Conservation (phyloP, 2,888 invertebrate species). For the Leptopterna dolabrata region DNA sequence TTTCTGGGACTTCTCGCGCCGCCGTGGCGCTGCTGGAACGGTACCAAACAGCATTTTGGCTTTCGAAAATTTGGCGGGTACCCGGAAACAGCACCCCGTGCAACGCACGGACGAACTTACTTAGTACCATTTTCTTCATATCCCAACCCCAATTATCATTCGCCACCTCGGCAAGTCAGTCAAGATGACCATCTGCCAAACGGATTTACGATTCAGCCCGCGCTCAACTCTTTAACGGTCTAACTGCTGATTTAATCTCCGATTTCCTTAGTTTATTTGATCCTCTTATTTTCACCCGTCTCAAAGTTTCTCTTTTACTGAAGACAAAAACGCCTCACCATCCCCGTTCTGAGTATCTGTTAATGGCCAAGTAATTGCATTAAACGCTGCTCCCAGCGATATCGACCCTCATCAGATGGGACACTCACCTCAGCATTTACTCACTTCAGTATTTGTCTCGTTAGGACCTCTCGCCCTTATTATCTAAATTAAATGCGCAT, state of each 20-base stretch:
- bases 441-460: neutral
- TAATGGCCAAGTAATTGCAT: constrained; percentile 7
- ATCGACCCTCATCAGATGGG: neutral
- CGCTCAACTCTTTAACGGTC: neutral
- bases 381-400: neutral
- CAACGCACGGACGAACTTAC: too few relatives aligned
- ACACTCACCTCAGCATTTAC: neutral
- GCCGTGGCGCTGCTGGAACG: too few relatives aligned
- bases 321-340: neutral
- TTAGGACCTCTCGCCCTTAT: neutral
- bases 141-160: too few relatives aligned
- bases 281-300: neutral
- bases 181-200: neutral
- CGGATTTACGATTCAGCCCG: neutral
- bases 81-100: too few relatives aligned
- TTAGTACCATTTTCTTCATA: too few relatives aligned
- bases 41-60: too few relatives aligned
- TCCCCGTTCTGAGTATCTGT: constrained; percentile 3
- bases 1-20: too few relatives aligned
- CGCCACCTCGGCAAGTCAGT: neutral
- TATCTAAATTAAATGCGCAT: constrained; percentile 11
- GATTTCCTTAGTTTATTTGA: neutral
- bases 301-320: neutral
- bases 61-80: too few relatives aligned
- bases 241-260: constrained; percentile 3